Percentiles rank a stretch among this genome's conserved stretches.
Evolutionary conservation across 1,140 invertebrate species (phyloP).

Genomic region (Cydia amplana): DNA sequence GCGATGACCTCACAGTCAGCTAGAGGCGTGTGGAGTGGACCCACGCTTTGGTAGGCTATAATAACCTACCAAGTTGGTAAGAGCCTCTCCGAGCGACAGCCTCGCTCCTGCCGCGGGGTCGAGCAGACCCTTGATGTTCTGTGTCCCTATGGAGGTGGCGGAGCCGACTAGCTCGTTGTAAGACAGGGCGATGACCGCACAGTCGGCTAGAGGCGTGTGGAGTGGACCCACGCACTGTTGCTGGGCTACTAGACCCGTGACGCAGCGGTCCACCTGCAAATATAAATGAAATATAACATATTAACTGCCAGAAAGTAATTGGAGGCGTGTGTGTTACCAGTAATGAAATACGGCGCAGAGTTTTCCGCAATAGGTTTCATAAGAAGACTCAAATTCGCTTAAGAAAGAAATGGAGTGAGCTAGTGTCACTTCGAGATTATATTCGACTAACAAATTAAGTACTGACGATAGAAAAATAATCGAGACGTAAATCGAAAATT

Average conservation of each 20-base stretch:
- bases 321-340: no score
- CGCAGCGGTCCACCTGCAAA: slow-evolving; percentile 93
- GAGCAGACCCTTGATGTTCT: slow-evolving; percentile 96
- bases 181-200: slow-evolving; percentile 94
- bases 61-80: slow-evolving; percentile 90
- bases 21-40: slow-evolving; percentile 96
- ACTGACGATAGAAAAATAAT: no score
- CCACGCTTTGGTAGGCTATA: slow-evolving; percentile 85
- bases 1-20: slow-evolving; percentile 89
- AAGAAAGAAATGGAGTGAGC: no score
- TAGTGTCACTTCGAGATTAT: no score
- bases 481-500: no score
- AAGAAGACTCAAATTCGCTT: no score
- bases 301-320: background rate
- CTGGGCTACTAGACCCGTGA: slow-evolving; percentile 96
- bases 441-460: no score
- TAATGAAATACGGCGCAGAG: no score
- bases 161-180: slow-evolving; percentile 87
- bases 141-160: slow-evolving; percentile 97
- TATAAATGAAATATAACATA: background rate
- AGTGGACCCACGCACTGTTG: slow-evolving; percentile 98
- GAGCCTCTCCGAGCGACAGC: slow-evolving; percentile 95
- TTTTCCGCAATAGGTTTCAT: no score
- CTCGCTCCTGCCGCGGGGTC: slow-evolving; percentile 91
- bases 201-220: slow-evolving; percentile 97